Base-by-base conservation (phyloP, 2,113 vertebrate species). In the Tiliqua scincoides region DNA sequence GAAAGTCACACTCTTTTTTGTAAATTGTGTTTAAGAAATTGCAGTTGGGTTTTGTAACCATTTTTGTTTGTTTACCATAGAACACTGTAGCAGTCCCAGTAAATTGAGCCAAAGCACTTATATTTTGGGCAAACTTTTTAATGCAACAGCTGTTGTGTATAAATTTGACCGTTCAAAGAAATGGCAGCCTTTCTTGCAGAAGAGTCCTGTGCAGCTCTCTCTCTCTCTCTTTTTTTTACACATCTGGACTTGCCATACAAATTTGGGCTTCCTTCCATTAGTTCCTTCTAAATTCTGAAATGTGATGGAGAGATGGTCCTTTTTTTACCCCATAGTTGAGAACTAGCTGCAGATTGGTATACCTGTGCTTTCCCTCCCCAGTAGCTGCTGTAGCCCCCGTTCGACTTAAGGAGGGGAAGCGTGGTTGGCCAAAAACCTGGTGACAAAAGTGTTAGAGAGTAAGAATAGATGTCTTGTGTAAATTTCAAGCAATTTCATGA, bases 1-100 rank as follows among this genome's bases (percentile, higher is more conserved):
- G 91, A 95, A 83, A 83, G 82, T 84, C 71, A 94, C 1, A 72
- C 71, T 32, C 67, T 63, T 20, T 65, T 82, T 37, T 71, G 20
- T 57, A 72, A 83, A 72, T 59, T 93, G 90, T 94, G 79, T 89
- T 89, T 84, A 90, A 94, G 92, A 91, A 93, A 91, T 90, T 92
- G 91, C 91, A 89, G 94, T 92, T 91, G 94, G 92, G 92, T 90
- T 93, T 93, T 93, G 89, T 93, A 79, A 94, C 87, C 73, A 89
- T 91, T 86, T 89, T 84, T 84, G 88, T 74, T 94, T 85, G 89
- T 92, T 89, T 89, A 92, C 88, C 90, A 89, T 90, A 83, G 89
- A 93, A 89, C 87, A 90, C 84, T 93, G 83, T 92, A 86, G 86
- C 90, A 86, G 79, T 90, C 93, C 57, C 77, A 1, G 82, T 94